Percentiles rank a stretch among this genome's conserved stretches.
Conservation (phyloP, 2,113 vertebrate genomes). For the Penelope pileata region DNA sequence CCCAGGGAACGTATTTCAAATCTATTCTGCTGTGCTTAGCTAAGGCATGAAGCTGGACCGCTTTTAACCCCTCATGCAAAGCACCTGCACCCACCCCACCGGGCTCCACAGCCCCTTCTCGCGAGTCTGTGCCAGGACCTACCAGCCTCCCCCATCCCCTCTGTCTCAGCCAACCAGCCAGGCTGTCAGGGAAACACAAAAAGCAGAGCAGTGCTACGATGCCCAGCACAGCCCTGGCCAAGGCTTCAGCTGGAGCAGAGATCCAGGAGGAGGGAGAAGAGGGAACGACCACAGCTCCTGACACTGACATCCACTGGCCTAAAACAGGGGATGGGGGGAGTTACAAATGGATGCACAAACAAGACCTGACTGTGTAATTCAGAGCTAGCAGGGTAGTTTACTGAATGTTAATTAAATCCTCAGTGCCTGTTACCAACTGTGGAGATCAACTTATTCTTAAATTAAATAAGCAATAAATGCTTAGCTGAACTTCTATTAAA, state of each 20-base stretch:
- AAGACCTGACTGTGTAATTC: conserved; percentile 66
- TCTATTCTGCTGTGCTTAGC: neutral
- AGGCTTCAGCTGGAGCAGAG: neutral
- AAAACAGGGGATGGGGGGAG: neutral
- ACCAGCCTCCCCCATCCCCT: neutral
- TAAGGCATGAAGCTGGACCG: neutral
- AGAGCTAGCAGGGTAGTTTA: conserved; percentile 74
- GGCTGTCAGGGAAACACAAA: neutral
- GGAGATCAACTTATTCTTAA: conserved; percentile 80
- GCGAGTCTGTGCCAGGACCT: neutral
- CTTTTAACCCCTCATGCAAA: accelerated
- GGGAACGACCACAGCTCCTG: neutral
- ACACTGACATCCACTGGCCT: neutral
- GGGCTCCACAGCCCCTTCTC: neutral
- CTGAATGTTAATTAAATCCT: conserved; percentile 80
- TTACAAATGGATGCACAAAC: conserved; percentile 57
- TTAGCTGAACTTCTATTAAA: conserved; percentile 80
- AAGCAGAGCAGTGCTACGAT: neutral
- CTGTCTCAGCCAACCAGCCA: neutral
- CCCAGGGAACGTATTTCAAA: neutral
- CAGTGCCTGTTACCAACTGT: conserved; percentile 74
- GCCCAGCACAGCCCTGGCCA: neutral
- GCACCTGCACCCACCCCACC: neutral
- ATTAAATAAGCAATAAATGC: conserved; percentile 82
- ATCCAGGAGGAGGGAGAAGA: neutral